A percentile compares a stretch with the other conserved stretches of the same genome.
phyloP scores from a whole-genome alignment of 2,113 vertebrate genomes.

The Stercorarius parasiticus region DNA sequence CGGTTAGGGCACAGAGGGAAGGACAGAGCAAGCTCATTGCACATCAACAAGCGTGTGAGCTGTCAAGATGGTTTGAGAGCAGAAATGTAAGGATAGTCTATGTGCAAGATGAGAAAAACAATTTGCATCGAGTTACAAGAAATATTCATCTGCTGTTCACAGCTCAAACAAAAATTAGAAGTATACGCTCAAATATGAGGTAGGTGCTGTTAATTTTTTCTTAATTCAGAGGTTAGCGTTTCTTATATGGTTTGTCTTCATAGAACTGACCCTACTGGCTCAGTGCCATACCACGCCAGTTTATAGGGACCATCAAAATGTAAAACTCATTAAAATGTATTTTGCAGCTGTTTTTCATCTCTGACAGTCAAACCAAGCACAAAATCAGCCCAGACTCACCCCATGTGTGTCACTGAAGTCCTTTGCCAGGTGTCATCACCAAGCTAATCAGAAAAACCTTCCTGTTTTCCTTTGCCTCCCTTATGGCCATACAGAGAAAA shows the following conservation, averaged over 20 bases:
- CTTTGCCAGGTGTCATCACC: background rate
- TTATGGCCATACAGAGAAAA: background rate
- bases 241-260: background rate
- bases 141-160: background rate
- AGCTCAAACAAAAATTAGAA: background rate
- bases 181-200: background rate
- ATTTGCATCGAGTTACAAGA: background rate
- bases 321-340: background rate
- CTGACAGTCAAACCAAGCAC: background rate
- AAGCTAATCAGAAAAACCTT: background rate
- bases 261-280: background rate
- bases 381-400: background rate
- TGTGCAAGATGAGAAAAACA: background rate
- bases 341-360: background rate
- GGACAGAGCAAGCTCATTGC: background rate
- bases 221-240: background rate
- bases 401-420: background rate
- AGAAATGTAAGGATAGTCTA: background rate
- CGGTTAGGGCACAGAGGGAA: background rate
- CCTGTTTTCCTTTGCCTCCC: background rate
- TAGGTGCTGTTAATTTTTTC: background rate
- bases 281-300: background rate
- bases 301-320: background rate
- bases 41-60: background rate
- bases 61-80: background rate